Evolutionary conservation across 2,888 invertebrate genomes (phyloP).

Genomic region (Andrena hattorfiana): DNA sequence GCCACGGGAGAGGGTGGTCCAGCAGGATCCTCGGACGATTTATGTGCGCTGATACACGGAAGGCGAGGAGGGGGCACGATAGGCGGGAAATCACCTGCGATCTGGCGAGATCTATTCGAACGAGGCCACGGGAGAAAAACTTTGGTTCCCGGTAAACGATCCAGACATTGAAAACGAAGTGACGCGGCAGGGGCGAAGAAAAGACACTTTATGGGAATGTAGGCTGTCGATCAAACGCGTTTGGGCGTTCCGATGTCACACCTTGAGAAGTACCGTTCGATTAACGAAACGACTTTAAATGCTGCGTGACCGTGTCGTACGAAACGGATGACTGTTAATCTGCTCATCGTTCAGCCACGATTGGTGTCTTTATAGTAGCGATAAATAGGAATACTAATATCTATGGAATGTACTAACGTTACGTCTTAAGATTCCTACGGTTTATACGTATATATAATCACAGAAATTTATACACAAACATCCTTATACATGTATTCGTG

Average conservation of each 20-base stretch:
- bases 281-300: not conserved
- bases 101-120: slow-evolving; percentile 23
- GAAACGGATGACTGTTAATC: slow-evolving; percentile 68
- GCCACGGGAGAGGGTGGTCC: slow-evolving; percentile 21
- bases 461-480: slow-evolving; percentile 69
- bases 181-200: not conserved
- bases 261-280: not conserved
- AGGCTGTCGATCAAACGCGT: not conserved
- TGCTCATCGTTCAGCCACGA: slow-evolving; percentile 63
- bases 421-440: slow-evolving; percentile 54
- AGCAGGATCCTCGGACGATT: slow-evolving; percentile 38
- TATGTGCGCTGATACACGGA: slow-evolving; percentile 39
- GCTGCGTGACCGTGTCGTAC: slow-evolving; percentile 51
- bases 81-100: slow-evolving; percentile 35
- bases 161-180: not conserved
- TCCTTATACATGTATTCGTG: slow-evolving; percentile 67
- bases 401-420: slow-evolving; percentile 66
- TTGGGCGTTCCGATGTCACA: not conserved
- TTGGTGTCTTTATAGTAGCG: slow-evolving; percentile 62
- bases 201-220: not conserved
- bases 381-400: slow-evolving; percentile 54
- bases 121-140: not conserved
- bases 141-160: not conserved
- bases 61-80: slow-evolving; percentile 11
- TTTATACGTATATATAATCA: slow-evolving; percentile 45